A percentile compares a stretch with the other conserved stretches of the same genome.
phyloP scores from a whole-genome alignment of 2,797 vertebrate genomes.

The Pseudopleuronectes americanus region DNA sequence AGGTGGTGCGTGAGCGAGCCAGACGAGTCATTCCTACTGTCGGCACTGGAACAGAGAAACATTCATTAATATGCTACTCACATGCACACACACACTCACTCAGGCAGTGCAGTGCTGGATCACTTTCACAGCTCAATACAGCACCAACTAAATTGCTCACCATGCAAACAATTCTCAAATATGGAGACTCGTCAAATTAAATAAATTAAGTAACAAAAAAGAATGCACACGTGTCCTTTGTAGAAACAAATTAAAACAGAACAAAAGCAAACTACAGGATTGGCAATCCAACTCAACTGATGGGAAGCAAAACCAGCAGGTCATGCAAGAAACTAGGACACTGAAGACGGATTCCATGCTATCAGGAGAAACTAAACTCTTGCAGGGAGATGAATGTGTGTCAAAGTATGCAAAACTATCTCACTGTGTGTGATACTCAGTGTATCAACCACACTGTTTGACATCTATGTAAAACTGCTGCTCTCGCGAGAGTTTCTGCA shows the following conservation, averaged over 20 bases:
- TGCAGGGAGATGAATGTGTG: constrained; percentile 55
- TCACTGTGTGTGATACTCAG: background rate
- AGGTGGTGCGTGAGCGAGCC: constrained; percentile 92
- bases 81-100: no score
- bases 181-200: constrained; percentile 34
- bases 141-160: constrained; percentile 36
- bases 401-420: constrained; percentile 63
- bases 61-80: constrained; percentile 50
- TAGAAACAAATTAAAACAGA: constrained; percentile 14
- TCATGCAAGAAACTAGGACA: constrained; percentile 74
- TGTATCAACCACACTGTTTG: background rate
- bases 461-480: constrained; percentile 21
- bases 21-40: constrained; percentile 93
- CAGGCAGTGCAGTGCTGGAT: background rate
- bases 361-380: constrained; percentile 36
- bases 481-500: constrained; percentile 52
- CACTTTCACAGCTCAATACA: constrained; percentile 16
- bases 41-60: constrained; percentile 84
- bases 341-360: constrained; percentile 63
- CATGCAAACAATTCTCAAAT: constrained; percentile 71
- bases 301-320: constrained; percentile 53
- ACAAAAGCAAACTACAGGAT: constrained; percentile 30
- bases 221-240: constrained; percentile 11
- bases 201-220: constrained; percentile 24
- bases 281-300: constrained; percentile 42